phyloP scores from a whole-genome alignment of 2,113 vertebrate species.

The Sinosuthora webbiana region DNA sequence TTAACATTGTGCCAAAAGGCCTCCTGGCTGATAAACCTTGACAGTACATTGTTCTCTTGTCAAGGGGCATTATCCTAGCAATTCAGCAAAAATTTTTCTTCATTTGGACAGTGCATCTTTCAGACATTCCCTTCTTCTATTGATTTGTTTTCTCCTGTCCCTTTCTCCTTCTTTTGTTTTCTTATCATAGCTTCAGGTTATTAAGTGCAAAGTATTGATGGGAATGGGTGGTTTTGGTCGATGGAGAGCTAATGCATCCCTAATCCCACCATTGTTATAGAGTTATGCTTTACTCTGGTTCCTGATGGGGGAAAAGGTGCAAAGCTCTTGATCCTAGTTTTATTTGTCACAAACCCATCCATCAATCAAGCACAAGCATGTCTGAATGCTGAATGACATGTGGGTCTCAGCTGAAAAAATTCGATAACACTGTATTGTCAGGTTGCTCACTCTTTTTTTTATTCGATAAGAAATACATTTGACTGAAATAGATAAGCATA shows the following conservation, averaged over 20 bases:
- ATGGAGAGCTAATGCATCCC: constrained; percentile 98
- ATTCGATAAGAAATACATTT: constrained; percentile 97
- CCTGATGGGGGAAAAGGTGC: constrained; percentile 87
- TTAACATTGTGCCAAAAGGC: constrained; percentile 62
- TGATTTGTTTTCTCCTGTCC: constrained; percentile 92
- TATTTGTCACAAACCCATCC: constrained; percentile 96
- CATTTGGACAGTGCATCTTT: constrained; percentile 79
- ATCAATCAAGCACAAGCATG: constrained; percentile 91
- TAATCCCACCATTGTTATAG: constrained; percentile 98
- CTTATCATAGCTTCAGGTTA: constrained; percentile 99
- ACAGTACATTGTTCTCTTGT: constrained; percentile 77
- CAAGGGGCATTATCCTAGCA: constrained; percentile 79
- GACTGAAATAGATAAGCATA: constrained; percentile 96
- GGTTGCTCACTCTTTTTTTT: constrained; percentile 78
- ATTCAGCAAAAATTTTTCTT: constrained; percentile 76
- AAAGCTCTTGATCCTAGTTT: constrained; percentile 97
- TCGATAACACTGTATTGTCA: constrained; percentile 99
- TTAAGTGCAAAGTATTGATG: constrained; percentile 99
- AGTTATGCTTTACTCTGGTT: constrained; percentile 90
- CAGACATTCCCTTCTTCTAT: constrained; percentile 83
- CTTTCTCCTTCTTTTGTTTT: constrained; percentile 92
- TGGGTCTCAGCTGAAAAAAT: constrained; percentile 97
- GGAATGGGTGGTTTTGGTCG: constrained; percentile 89
- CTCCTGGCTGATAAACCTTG: constrained; percentile 72
- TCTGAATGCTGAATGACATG: constrained; percentile 92